Evolutionary conservation across 2,888 invertebrate genomes (phyloP).

Genomic region (Choreutis nemorana): DNA sequence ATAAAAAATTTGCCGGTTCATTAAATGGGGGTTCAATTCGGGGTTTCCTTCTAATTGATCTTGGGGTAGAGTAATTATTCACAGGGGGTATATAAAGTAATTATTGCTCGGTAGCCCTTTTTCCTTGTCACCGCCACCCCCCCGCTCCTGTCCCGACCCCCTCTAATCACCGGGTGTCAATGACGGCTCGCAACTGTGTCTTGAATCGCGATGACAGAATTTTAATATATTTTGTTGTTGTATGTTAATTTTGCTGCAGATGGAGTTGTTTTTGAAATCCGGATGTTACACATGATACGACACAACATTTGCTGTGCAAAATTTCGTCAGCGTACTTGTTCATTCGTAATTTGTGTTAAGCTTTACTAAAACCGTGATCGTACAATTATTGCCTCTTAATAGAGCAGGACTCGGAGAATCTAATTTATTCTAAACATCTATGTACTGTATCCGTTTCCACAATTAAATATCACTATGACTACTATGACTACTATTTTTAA

Average conservation of each 20-base stretch:
- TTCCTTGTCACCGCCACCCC: constrained; percentile 49
- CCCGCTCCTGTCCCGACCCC: constrained; percentile 39
- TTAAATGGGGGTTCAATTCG: constrained; percentile 46
- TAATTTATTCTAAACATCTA: too few species aligned
- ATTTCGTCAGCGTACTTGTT: too few species aligned
- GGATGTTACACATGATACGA: too few species aligned
- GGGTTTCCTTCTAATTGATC: constrained; percentile 57
- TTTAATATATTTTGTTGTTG: constrained; percentile 61
- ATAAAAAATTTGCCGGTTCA: constrained; percentile 53
- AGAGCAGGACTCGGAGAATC: too few species aligned
- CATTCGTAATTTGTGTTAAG: too few species aligned
- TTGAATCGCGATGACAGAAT: constrained; percentile 57
- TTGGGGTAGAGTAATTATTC: constrained; percentile 59
- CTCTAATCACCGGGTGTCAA: constrained; percentile 51
- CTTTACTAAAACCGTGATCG: too few species aligned
- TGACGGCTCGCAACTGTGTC: constrained; percentile 57
- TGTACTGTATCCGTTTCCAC: too few species aligned
- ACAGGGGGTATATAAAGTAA: constrained; percentile 62
- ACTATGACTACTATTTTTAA: too few species aligned
- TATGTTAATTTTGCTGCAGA: constrained; percentile 55
- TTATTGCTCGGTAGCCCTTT: constrained; percentile 62
- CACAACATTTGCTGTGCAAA: too few species aligned
- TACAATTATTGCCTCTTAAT: too few species aligned
- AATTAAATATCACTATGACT: too few species aligned
- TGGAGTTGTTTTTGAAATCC: constrained; percentile 20